Evolutionary conservation across 2,113 vertebrate genomes (phyloP), one percentile per base, ranked within the genome.

Genomic region (Poeciliopsis turrubarensis): DNA sequence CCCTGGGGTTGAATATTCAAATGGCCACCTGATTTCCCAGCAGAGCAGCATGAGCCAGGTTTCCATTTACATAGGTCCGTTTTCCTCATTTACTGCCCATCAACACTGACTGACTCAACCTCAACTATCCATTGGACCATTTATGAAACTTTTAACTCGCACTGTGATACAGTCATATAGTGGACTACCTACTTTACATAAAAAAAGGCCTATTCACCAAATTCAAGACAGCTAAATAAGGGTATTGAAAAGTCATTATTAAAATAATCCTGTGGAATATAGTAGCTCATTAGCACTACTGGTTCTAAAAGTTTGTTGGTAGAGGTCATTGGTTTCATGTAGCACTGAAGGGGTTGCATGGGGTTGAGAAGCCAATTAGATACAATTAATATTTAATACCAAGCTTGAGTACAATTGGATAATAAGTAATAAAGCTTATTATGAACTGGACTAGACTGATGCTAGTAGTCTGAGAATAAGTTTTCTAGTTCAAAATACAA

Each of bases 1-100:
- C 91, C 95, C 95, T 92, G 71, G 88, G 95, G 96, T 91, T 92
- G 92, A 91, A 93, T 93, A 92, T 93, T 94, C 87, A 93, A 92
- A 94, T 88, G 84, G 87, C 86, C 87, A 86, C 86, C 90, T 90
- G 89, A 92, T 89, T 92, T 90, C 87, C 89, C 88, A 76, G 73
- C 77, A 87, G 89, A 87, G 85, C 64, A 30, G 71, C 72, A 47
- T 60, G 79, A 74, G 77, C 85, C 85, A 84, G 83, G 88, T 85
- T 86, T 54, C 79, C 82, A 87, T 90, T 89, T 90, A 83, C 88
- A 88, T 84, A 83, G 77, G 63, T 82, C 77, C 54, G 60, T 47
- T 74, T 80, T 72, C 78, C 75, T 86, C 84, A 84, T 85, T 90
- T 87, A 91, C 65, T 54, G 81, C 75, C 88, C 67, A 88, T 91